Conservation (phyloP, 2,797 vertebrate species). For the Glyptemys insculpta region DNA sequence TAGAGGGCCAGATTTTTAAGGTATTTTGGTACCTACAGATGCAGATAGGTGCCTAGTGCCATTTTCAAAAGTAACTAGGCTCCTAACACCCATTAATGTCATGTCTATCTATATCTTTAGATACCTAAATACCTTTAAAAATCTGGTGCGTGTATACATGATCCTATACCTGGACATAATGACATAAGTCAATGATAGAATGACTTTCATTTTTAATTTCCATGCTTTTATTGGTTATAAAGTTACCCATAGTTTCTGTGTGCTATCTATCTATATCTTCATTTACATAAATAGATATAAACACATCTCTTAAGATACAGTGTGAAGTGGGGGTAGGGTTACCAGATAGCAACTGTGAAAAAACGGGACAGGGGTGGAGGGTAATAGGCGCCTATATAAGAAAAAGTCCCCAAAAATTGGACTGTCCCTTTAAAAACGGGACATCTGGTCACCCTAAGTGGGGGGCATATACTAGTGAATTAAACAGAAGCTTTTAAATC, state of each 20-base stretch:
- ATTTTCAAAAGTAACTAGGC: not conserved
- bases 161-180: not conserved
- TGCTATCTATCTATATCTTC: not conserved
- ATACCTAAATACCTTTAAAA: not conserved
- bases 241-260: not conserved
- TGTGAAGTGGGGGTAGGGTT: not conserved
- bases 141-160: not conserved
- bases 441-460: not conserved
- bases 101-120: not conserved
- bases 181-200: not conserved
- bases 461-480: not conserved
- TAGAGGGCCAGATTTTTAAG: not conserved
- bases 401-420: too few relatives aligned
- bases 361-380: too few relatives aligned
- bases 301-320: not conserved
- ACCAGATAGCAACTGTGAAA: too few relatives aligned
- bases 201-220: not conserved
- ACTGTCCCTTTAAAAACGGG: too few relatives aligned
- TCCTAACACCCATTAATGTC: not conserved
- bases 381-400: too few relatives aligned
- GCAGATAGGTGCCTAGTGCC: not conserved
- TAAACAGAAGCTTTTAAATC: not conserved
- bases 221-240: not conserved
- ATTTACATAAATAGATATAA: not conserved
- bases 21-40: not conserved